Evolutionary conservation across 2,797 vertebrate species (phyloP), one percentile per base, ranked within the genome.

Genomic region (Spea hammondii): DNA sequence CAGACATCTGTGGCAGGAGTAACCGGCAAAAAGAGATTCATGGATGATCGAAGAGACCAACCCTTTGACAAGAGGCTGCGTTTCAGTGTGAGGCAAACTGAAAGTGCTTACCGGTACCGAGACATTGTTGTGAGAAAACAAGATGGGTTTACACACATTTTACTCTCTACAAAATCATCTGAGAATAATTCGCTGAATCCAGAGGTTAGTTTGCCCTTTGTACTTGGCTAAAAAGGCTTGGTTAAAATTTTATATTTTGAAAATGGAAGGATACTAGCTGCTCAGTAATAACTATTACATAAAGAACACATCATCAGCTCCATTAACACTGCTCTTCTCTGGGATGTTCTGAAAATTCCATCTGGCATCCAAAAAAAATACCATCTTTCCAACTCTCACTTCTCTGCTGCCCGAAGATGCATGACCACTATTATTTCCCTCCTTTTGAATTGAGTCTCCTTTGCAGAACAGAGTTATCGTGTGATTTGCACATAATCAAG

Each of bases 121-220:
- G 97, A 99, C 89, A 97, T 98, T 50, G 95, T 98, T 76, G 97
- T 99, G 83, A 95, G 96, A 87, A 98, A 98, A 68, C 97, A 98
- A 64, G 97, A 98, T 6, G 95, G 96, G 79, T 98, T 98, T 90
- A 99, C 96, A 1, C 97, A 99, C 86, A 96, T 99, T 85, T 89
- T 99, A 88, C 92, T 99, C 9, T 98, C 97, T n/a, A 98, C 96
- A 74, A 97, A 97, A 82, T 97, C 95, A 46, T 97, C 96, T 0
- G 96, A 98, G 86, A 96, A 98, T 91, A 99, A 99, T 89, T 94
- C 95, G 0, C 91, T 98, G 46, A 99, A 98, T 80, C 97, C 97
- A 7, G 96, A 99, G 91, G 97, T 99, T 83, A 6, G 73, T 76
- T 79, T 14, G 32, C 32, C 32, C 0, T 32, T 32, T n/a, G 60